Evolutionary conservation across 1,140 invertebrate genomes (phyloP), one percentile per base, ranked within the genome.

Genomic region (Anoplophora glabripennis): DNA sequence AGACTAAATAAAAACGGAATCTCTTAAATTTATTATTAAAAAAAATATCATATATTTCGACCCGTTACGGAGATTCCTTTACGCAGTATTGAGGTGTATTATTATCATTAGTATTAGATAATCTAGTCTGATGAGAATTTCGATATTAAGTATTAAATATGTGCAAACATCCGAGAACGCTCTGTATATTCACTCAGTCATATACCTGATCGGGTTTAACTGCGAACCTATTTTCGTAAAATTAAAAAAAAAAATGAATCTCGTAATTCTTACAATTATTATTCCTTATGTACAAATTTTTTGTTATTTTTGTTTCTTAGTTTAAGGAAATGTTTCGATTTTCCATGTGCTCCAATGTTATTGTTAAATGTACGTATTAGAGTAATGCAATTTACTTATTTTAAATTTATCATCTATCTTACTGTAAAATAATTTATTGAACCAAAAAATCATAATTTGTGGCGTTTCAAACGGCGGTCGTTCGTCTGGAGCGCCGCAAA

Each of bases 231-330:
- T 41, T 41, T 41, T 41, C 38, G n/a, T n/a, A 12, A 12, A 15
- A 41, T 41, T 41, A 28, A 28, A 28, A 5, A 28, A 28, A 28
- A 28, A 28, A 28, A 28, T 28, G 21, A 28, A 28, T 28, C 21
- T 28, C 21, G 21, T 28, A 28, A 28, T 28, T 5, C 21, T 28
- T 28, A 28, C 21, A 28, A 28, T 28, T 28, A 28, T 28, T 28
- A 41, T 17, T n/a, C 15, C 15, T 41, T 41, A 41, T 41, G 38
- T 41, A 41, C 38, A 41, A 41, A 41, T 41, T 41, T n/a, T 41
- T 12, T 41, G n/a, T 41, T 41, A 41, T 41, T 41, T 41, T 12
- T 41, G 7, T 12, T n/a, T 12, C 38, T 41, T 41, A 12, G 21
- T 28, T 28, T 28, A 28, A 41, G 38, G 15, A 41, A 41, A 12